Evolutionary conservation across 2,113 vertebrate species (phyloP), one percentile per base, ranked within the genome.

Genomic region (Agapornis roseicollis): DNA sequence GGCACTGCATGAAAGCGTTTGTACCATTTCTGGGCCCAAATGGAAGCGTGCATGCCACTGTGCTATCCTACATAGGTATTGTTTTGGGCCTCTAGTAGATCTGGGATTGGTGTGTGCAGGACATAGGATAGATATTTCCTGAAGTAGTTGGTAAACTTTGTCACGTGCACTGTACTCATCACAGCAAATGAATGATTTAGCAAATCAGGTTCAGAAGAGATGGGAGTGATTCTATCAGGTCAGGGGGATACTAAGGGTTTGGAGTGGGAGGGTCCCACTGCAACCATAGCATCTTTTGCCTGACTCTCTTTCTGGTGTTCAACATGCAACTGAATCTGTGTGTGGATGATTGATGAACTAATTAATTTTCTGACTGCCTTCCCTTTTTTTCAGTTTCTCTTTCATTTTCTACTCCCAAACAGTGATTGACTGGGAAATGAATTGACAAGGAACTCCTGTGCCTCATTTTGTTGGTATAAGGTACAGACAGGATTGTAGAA

Each of bases 381-480:
- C 22, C 23, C 31, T 60, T 92, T 35, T 56, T 91, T 89, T 6
- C 0, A 60, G 27, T 85, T 72, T 93, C 80, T 16, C n/a, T 63
- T 94, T 68, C 4, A 55, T 58, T 88, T 93, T 91, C 83, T 55
- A 56, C 33, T 87, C 12, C 22, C 39, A 71, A 77, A 17, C 65
- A 94, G 72, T 85, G n/a, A 80, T 35, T 90, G 56, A 80, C 44
- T 77, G 39, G 89, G 86, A 97, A 95, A 93, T 92, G 85, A 81
- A 8, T 56, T 90, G 47, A 68, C 60, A 87, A 76, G 14, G 70
- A 94, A 90, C 94, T 91, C 49, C 42, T 52, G 4, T 80, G 33
- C 64, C 20, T 92, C 44, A 31, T 41, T 73, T 90, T 79, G 31
- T 33, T 90, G 17, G 42, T 56, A 82, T 66, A 90, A 89, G 49